These are phyloP conservation scores for Clusia tigrina DNA, from an alignment of 2,888 invertebrate genomes.

Conservation along the genomic window DNA sequence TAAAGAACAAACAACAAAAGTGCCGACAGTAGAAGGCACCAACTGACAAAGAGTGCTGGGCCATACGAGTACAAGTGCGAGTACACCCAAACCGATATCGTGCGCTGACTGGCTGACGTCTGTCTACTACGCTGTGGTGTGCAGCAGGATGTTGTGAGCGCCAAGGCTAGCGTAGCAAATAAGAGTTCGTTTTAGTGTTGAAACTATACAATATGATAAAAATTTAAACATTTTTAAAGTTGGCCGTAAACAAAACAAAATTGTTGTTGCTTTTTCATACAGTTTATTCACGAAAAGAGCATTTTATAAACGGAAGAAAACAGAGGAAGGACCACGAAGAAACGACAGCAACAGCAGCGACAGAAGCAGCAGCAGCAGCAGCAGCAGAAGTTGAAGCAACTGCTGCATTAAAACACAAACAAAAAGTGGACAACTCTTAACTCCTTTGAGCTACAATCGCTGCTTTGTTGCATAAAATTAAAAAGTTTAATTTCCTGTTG, in stretches of 20 bases:
- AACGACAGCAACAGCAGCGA: background rate
- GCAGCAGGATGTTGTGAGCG: background rate
- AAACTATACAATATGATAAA: constrained; percentile 16
- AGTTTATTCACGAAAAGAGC: background rate
- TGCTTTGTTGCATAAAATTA: constrained; percentile 16
- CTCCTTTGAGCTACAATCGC: constrained; percentile 16
- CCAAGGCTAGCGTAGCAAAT: constrained; percentile 15
- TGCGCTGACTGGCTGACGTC: background rate
- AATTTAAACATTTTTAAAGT: constrained; percentile 48
- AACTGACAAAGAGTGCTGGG: background rate
- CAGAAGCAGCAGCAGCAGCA: background rate
- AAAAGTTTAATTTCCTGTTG: constrained; percentile 25
- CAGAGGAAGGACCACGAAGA: background rate
- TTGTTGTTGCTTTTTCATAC: constrained; percentile 8
- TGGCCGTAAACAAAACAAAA: constrained; percentile 43
- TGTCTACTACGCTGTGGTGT: background rate
- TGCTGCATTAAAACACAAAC: background rate
- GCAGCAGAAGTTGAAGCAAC: background rate
- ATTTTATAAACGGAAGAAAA: background rate
- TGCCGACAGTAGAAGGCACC: background rate
- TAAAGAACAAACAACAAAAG: constrained; percentile 2
- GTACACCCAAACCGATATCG: background rate
- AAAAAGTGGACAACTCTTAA: constrained; percentile 10
- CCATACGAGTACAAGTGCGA: background rate
- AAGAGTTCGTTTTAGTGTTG: constrained; percentile 13